Conservation (phyloP, 2,888 invertebrate species). For the Drosophila nr. perissopoda region DNA sequence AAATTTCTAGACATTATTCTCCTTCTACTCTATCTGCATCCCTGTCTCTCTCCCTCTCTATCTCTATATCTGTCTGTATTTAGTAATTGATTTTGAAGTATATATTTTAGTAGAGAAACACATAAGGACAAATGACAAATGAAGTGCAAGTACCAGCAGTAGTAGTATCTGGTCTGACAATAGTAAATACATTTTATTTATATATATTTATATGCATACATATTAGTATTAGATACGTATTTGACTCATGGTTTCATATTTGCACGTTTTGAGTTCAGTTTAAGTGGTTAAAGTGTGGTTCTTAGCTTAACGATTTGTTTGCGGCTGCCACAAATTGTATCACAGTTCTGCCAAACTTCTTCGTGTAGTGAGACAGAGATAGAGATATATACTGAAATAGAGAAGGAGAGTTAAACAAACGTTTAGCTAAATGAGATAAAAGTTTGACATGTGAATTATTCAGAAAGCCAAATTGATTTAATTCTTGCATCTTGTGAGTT, state of each 20-base stretch:
- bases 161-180: background rate
- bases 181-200: background rate
- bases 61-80: slow-evolving; percentile 28
- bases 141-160: slow-evolving; percentile 18
- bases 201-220: background rate
- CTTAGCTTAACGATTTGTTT: slow-evolving; percentile 50
- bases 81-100: slow-evolving; percentile 64
- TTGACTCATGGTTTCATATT: slow-evolving; percentile 68
- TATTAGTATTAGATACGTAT: slow-evolving; percentile 4
- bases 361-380: background rate
- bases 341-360: slow-evolving; percentile 8
- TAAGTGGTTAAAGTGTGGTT: slow-evolving; percentile 55
- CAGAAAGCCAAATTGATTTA: slow-evolving; percentile 17
- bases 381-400: background rate
- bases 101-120: slow-evolving; percentile 43
- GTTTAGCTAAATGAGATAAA: slow-evolving; percentile 23
- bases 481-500: slow-evolving; percentile 24
- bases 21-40: slow-evolving; percentile 2
- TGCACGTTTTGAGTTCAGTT: slow-evolving; percentile 62
- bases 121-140: slow-evolving; percentile 27
- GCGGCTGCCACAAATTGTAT: slow-evolving; percentile 26
- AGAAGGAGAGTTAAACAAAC: slow-evolving; percentile 10
- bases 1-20: slow-evolving; percentile 46
- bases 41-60: slow-evolving; percentile 2
- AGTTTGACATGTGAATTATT: slow-evolving; percentile 33